phyloP scores from a whole-genome alignment of 2,113 vertebrate species.

The Patagioenas fasciata region DNA sequence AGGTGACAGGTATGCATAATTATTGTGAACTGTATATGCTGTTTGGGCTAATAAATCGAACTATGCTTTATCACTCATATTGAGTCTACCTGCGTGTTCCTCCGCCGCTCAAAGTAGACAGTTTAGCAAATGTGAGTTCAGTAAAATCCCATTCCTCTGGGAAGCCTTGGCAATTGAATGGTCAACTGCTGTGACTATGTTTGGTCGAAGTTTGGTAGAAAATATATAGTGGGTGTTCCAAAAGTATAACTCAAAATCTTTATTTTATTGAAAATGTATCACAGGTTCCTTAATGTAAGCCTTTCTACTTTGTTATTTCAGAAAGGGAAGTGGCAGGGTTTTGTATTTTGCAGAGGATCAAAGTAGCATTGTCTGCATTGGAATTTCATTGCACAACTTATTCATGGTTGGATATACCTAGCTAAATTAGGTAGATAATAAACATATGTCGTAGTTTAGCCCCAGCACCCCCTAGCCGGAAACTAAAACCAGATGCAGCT shows the following conservation, averaged over 20 bases:
- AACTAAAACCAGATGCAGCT: no score
- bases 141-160: background rate
- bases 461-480: no score
- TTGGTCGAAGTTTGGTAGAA: background rate
- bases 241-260: background rate
- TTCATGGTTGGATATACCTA: background rate
- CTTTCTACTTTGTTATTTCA: background rate
- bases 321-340: background rate
- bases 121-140: background rate
- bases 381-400: fast-evolving
- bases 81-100: no score
- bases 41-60: no score
- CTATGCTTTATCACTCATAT: no score
- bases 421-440: background rate
- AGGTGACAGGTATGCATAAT: no score
- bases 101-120: no score
- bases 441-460: background rate
- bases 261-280: background rate
- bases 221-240: background rate
- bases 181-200: background rate
- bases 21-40: no score
- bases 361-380: background rate
- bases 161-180: background rate
- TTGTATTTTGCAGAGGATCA: background rate
- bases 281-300: background rate